A percentile compares a stretch with the other conserved stretches of the same genome.
These are phyloP conservation scores for Patella vulgata DNA, from an alignment of 1,140 invertebrate species.

Conservation along the genomic window DNA sequence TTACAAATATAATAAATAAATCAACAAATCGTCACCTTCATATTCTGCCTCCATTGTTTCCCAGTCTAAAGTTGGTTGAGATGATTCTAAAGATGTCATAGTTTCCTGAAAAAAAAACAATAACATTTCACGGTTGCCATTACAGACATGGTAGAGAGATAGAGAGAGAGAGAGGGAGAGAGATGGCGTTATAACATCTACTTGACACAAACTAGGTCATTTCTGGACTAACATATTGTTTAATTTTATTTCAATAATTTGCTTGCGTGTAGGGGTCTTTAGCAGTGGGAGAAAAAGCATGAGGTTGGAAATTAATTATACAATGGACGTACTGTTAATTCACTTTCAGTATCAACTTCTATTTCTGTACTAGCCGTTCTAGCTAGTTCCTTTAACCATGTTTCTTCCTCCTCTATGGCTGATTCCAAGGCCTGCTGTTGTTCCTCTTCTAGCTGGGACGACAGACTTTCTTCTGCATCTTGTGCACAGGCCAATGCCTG, in stretches of 20 bases:
- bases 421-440: constrained; percentile 72
- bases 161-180: too few relatives aligned
- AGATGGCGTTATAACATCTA: too few relatives aligned
- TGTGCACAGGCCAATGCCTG: constrained; percentile 50
- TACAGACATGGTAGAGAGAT: not conserved
- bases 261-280: too few relatives aligned
- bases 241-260: too few relatives aligned
- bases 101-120: constrained; percentile 48
- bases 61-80: constrained; percentile 52
- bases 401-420: constrained; percentile 70
- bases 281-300: too few relatives aligned
- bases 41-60: constrained; percentile 58
- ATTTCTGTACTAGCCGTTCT: constrained; percentile 54
- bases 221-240: too few relatives aligned
- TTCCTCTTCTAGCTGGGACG: constrained; percentile 52
- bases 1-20: too few relatives aligned
- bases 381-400: constrained; percentile 60
- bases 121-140: not conserved
- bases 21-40: constrained; percentile 60
- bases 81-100: constrained; percentile 47
- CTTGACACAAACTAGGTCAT: too few relatives aligned
- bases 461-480: constrained; percentile 58
- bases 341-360: constrained; percentile 52
- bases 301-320: not conserved
- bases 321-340: constrained; percentile 50